phyloP scores from a whole-genome alignment of 1,140 invertebrate species.

The Penaeus chinensis region DNA sequence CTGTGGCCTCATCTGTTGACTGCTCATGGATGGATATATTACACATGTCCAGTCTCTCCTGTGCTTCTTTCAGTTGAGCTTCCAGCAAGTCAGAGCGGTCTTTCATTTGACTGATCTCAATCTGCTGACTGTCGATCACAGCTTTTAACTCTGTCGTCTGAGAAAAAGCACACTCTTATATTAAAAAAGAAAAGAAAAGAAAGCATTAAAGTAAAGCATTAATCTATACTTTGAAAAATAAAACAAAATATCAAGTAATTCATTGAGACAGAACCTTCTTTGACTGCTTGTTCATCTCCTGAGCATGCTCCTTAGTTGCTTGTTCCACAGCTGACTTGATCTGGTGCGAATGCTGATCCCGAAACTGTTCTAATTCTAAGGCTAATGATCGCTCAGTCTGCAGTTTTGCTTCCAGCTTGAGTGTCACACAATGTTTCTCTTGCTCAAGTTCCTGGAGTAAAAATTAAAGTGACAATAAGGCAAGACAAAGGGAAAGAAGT shows the following conservation, averaged over 20 bases:
- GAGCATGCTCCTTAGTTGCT: not conserved
- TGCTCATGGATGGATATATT: conserved; percentile 23
- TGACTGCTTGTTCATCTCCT: conserved; percentile 1
- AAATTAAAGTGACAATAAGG: too few species aligned
- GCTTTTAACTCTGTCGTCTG: conserved; percentile 12
- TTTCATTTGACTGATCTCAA: not conserved
- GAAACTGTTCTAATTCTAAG: conserved; percentile 27
- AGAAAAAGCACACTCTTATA: too few species aligned
- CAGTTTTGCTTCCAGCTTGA: conserved; percentile 39
- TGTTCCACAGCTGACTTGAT: not conserved
- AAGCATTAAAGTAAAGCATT: too few species aligned
- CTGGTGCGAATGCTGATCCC: conserved; percentile 5
- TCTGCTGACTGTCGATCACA: not conserved
- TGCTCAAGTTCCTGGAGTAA: conserved; percentile 11
- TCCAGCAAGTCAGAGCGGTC: not conserved
- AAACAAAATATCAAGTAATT: too few species aligned
- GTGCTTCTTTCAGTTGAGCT: conserved; percentile 24
- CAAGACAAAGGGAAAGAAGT: too few species aligned
- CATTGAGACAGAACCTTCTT: conserved; percentile 13
- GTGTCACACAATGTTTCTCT: conserved; percentile 23
- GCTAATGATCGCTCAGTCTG: conserved; percentile 24
- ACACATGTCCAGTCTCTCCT: conserved; percentile 25
- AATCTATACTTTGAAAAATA: too few species aligned
- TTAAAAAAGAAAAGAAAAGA: too few species aligned
- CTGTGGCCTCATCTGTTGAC: conserved; percentile 29